These are phyloP conservation scores for Rhizoglyphus robini DNA, from an alignment of 1,140 invertebrate genomes.

Conservation along the genomic window DNA sequence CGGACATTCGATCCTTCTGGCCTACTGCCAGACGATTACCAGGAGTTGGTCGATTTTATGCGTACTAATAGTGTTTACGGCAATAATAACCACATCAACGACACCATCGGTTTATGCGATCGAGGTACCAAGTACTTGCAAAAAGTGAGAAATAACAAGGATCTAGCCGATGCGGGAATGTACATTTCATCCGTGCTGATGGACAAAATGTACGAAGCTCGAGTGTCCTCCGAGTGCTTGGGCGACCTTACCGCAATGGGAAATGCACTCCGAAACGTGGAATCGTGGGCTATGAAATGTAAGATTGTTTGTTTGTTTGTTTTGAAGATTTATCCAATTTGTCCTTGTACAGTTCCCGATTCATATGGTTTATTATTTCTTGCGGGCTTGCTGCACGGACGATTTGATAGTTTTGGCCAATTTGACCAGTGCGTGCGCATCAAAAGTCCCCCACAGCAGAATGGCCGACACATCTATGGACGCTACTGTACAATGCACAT, in stretches of 20 bases:
- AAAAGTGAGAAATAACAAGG: background rate
- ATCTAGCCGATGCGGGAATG: background rate
- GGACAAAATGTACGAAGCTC: background rate
- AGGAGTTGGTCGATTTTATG: background rate
- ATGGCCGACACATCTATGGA: background rate
- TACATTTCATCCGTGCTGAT: background rate
- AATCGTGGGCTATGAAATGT: background rate
- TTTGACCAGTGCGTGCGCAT: background rate
- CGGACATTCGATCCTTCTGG: background rate
- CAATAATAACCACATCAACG: background rate
- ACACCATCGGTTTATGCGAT: background rate
- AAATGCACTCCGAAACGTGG: background rate
- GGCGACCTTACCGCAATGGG: background rate
- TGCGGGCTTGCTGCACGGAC: background rate
- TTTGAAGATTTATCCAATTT: no score
- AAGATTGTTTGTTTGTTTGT: background rate
- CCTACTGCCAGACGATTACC: background rate
- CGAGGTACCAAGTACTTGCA: background rate
- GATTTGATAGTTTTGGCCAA: background rate
- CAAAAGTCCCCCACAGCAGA: background rate
- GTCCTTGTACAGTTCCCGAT: background rate
- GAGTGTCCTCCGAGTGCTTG: background rate
- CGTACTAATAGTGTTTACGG: background rate
- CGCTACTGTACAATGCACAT: constrained; percentile 4
- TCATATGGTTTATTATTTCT: constrained; percentile 14